phyloP scores from a whole-genome alignment of 2,888 invertebrate species.

The Dione juno region DNA sequence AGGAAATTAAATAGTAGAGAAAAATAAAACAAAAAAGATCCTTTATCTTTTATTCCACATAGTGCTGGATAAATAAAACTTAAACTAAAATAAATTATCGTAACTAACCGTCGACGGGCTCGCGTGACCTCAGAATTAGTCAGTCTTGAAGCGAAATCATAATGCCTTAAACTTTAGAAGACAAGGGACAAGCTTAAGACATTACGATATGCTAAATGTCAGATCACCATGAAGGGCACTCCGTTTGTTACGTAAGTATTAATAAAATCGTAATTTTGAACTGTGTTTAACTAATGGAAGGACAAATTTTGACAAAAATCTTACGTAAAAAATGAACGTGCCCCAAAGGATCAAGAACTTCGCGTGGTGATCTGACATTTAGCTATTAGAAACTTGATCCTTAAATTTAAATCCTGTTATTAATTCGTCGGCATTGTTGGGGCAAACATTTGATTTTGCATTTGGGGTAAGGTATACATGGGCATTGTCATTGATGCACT shows the following conservation, averaged over 20 bases:
- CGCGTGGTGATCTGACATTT: conserved; percentile 80
- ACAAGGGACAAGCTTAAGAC: conserved; percentile 67
- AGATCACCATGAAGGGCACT: conserved; percentile 67
- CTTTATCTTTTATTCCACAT: conserved; percentile 47
- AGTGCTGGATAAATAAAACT: conserved; percentile 80
- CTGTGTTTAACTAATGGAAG: background rate
- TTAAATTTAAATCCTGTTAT: conserved; percentile 73
- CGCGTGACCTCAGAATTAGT: conserved; percentile 67
- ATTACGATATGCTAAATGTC: conserved; percentile 78
- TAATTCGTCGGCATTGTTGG: conserved; percentile 62
- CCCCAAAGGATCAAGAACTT: conserved; percentile 42
- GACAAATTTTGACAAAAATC: background rate
- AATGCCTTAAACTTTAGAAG: conserved; percentile 64
- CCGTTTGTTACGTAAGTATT: conserved; percentile 28
- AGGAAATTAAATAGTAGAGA: background rate
- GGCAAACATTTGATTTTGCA: conserved; percentile 55
- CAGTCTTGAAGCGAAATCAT: conserved; percentile 66
- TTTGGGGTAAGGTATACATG: conserved; percentile 77
- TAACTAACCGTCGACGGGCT: conserved; percentile 75
- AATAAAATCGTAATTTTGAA: background rate
- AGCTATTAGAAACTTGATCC: conserved; percentile 61
- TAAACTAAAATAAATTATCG: conserved; percentile 71
- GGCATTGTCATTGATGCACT: conserved; percentile 75
- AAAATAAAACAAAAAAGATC: conserved; percentile 29
- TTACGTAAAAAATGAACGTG: conserved; percentile 36